Base-by-base conservation (phyloP, 1,140 invertebrate genomes). In the Drosophila arizonae region DNA sequence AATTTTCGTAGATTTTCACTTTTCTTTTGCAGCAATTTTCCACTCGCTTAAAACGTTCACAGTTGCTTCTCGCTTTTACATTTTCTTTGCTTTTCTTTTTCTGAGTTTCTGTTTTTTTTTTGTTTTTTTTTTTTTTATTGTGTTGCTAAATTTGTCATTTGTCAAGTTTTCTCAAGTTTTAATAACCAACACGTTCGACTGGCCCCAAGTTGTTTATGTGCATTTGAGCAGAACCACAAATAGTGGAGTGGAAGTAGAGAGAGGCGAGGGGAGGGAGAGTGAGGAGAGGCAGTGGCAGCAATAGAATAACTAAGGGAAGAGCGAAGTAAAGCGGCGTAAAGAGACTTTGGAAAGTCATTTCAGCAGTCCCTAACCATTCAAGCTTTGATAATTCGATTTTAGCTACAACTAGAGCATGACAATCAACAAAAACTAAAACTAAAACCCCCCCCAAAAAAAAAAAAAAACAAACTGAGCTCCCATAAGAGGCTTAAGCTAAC, bases 1-100 rank as follows among this genome's bases (percentile, higher is more conserved):
- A 51, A 69, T 76, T 79, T 76, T 61, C 57, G 17, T 50, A 79
- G 56, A 65, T 82, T 84, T 84, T 82, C 81, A 84, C 80, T 85
- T 84, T 84, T 79, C 52, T 24, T 54, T 21, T 33, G 33, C 11
- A 13, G 36, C 36, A 39, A 39, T 39, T 39, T 39, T 39, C 36
- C 36, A 39, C 11, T 13, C 36, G 36, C 33, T 36, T 36, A 8
- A 36, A 9, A 8, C 33, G 33, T 57, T 71, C 43, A 17, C 61
- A 36, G 68, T 24, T 51, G 55, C 24, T 71, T 71, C 17, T 48
- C 56, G 66, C 2, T 50, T 61, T 81, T 69, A 62, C 70, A 39
- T 76, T 63, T 70, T 52, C 77, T 71, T 64, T 60, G 46, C 45
- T 24, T 61, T 48, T 64, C 64, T 50, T 30, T 61, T 62, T 28